Base-by-base conservation (phyloP, 2,113 vertebrate species). In the Poicephalus gulielmi region DNA sequence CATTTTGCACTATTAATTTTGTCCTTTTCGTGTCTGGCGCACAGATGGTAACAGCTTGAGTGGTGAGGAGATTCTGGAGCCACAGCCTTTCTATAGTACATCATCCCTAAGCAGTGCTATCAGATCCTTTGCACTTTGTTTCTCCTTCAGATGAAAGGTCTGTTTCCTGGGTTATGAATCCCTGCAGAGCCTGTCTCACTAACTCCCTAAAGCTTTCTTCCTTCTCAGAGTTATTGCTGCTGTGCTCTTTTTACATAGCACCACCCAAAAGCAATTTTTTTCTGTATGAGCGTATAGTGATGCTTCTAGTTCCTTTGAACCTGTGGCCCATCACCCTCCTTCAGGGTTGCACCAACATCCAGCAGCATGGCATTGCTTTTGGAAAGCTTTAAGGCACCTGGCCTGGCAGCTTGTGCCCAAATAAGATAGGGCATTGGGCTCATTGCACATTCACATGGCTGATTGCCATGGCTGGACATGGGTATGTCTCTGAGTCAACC, bases 391-490 rank as follows among this genome's bases (percentile, higher is more conserved):
- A 1, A 3, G 10, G 62, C 37, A 67, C 17, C 43, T 70, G 69
- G 50, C 14, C 60, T 55, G 69, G 28, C 50, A 88, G 43, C 37
- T 33, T 50, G 52, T 73, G 52, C 57, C 16, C 35, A 63, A 2
- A 4, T 5, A 43, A 59, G 18, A 8, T 9, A n/a, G 20, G 15
- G 28, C 47, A 16, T 4, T 18, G 66, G 31, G 30, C 55, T 92
- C 55, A 8, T 0, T 13, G 55, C 60, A 35, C 0, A 0, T 14
- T 16, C 23, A 25, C 0, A 0, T 28, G 73, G 64, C 47, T 9
- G 1, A 4, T 14, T 30, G 55, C n/a, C 23, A 18, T 0, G 4
- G 77, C 53, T 76, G 78, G 11, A 18, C 50, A 4, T 46, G 37
- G 5, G 11, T 19, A 18, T 2, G 0, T 28, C 30, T 76, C 59